Base-by-base conservation (phyloP, 2,113 vertebrate genomes). In the Panurus biarmicus region DNA sequence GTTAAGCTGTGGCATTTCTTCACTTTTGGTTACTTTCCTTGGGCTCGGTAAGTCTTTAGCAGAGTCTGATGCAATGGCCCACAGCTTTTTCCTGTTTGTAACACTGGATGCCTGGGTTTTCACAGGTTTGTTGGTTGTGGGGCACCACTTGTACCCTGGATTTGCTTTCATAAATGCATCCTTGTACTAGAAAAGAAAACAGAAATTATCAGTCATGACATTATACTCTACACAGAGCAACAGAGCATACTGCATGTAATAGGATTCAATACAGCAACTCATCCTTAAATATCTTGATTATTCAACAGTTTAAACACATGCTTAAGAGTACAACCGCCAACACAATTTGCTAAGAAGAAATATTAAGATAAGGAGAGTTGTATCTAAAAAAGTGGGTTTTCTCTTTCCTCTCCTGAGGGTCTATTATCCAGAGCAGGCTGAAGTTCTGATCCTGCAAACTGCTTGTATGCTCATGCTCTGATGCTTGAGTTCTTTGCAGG, bases 151-250 rank as follows among this genome's bases (percentile, higher is more conserved):
- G 97, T 99, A 99, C 84, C 99, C 99, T 40, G 99, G 99, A 83
- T 99, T 99, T 62, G 99, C 99, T 97, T 99, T 99, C 99, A 99
- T 99, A 95, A 99, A 99, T 42, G 99, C 99, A 97, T 99, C 99
- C 81, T 99, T 99, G 96, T 99, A 99, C 99, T 99, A 95, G 74
- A 93, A 96, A 93, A 87, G 57, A 96, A 96, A 92, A 97, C 17
- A 86, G 96, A 17, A 96, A 71, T 89, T 62, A 90, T 58, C 48
- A 71, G 69, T 71, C 23, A 36, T 51, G 47, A 66, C 18, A 81
- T 28, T 81, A 29, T 47, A 61, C 36, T 83, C 42, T 61, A 47
- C 50, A 60, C 38, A 62, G 70, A 62, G 38, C 70, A 82, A 86
- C 0, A 54, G 35, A 77, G 25, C 31, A 9, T 64, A 48, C 26